These are phyloP conservation scores for Elachura formosa DNA, from an alignment of 2,113 vertebrate species.

Conservation along the genomic window DNA sequence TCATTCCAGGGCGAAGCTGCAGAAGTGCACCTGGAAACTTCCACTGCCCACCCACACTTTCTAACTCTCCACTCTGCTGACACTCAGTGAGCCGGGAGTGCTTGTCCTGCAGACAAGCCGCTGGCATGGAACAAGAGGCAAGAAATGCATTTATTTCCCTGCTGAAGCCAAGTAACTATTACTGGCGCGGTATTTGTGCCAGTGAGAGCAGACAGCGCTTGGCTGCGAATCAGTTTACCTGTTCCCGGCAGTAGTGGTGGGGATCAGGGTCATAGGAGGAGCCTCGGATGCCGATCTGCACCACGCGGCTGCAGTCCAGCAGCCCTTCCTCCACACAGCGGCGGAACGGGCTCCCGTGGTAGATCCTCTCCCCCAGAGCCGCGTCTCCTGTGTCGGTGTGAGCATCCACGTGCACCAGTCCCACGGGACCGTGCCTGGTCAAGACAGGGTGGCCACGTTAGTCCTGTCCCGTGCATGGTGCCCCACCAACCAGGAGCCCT, in stretches of 20 bases:
- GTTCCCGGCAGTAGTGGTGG: slow-evolving; percentile 76
- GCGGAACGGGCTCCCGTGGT: slow-evolving; percentile 85
- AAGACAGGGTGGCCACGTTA: rapidly evolving
- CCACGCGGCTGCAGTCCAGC: slow-evolving; percentile 83
- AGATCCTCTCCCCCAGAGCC: slow-evolving; percentile 84
- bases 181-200: rapidly evolving
- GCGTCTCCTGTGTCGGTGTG: slow-evolving; percentile 82
- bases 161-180: background rate
- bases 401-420: slow-evolving; percentile 90
- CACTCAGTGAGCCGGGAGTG: rapidly evolving
- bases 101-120: rapidly evolving
- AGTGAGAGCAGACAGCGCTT: rapidly evolving
- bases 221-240: slow-evolving; percentile 65
- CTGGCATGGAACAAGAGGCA: background rate
- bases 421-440: slow-evolving; percentile 83
- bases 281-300: slow-evolving; percentile 90
- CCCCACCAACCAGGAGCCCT: background rate
- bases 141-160: background rate
- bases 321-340: slow-evolving; percentile 88
- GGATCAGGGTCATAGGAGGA: slow-evolving; percentile 74
- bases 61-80: background rate
- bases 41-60: background rate
- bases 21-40: background rate
- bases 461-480: rapidly evolving
- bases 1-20: background rate